Conservation (phyloP, 2,888 invertebrate species). For the Phengaris alcon region DNA sequence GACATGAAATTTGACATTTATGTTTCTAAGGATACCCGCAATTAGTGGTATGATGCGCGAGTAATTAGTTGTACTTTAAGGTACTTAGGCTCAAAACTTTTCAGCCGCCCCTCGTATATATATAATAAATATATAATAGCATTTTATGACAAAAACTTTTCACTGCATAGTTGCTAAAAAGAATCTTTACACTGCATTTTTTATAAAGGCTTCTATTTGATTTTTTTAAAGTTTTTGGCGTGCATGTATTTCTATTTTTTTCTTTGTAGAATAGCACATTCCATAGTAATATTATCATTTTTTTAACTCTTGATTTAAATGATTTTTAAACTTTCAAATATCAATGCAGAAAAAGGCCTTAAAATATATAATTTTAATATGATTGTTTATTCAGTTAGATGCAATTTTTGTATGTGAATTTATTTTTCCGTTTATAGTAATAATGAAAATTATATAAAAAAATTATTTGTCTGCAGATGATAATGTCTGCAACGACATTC, state of each 20-base stretch:
- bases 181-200: background rate
- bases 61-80: too few species aligned
- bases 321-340: background rate
- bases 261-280: background rate
- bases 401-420: background rate
- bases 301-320: background rate
- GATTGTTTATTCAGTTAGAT: background rate
- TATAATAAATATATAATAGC: too few species aligned
- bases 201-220: background rate
- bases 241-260: background rate
- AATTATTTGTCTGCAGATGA: constrained; percentile 63
- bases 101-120: too few species aligned
- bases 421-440: background rate
- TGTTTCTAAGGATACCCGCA: too few species aligned
- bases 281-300: background rate
- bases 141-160: background rate
- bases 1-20: too few species aligned
- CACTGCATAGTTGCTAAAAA: background rate
- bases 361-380: background rate
- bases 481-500: constrained; percentile 69
- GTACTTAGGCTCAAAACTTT: too few species aligned
- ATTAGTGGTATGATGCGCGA: too few species aligned
- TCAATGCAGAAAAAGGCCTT: background rate
- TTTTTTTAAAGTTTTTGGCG: background rate
- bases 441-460: background rate